Evolutionary conservation across 2,888 invertebrate genomes (phyloP).

Genomic region (Rotaria sp.): DNA sequence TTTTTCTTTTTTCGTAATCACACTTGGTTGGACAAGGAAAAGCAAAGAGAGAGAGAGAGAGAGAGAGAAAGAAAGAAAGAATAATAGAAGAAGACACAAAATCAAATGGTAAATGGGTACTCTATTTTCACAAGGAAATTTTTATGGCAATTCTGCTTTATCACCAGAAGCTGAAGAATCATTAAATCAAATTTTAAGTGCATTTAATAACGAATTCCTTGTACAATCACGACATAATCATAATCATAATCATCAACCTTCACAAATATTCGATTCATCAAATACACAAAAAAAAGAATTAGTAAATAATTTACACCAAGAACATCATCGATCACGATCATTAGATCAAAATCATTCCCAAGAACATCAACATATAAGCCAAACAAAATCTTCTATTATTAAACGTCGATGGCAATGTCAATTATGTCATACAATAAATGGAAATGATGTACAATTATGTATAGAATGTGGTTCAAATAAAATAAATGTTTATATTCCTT

Average conservation of each 20-base stretch:
- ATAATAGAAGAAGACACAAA: background rate
- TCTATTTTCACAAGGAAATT: background rate
- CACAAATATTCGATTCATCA: background rate
- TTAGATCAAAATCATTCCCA: background rate
- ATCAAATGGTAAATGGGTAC: background rate
- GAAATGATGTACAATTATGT: background rate
- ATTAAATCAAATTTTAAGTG: background rate
- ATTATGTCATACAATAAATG: background rate
- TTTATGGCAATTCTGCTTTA: background rate
- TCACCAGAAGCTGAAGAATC: background rate
- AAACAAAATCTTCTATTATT: background rate
- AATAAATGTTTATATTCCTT: constrained; percentile 7
- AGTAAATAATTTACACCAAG: background rate
- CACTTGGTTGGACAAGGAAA: background rate
- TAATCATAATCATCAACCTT: background rate
- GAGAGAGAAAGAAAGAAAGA: background rate
- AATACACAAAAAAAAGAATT: background rate
- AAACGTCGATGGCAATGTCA: background rate
- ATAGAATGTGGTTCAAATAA: background rate
- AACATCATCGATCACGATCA: background rate
- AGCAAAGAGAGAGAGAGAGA: background rate
- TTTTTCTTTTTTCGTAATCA: background rate
- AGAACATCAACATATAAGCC: background rate
- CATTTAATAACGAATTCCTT: background rate
- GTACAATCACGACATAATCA: background rate